Base-by-base conservation (phyloP, 2,113 vertebrate species). In the Elgaria multicarinata region DNA sequence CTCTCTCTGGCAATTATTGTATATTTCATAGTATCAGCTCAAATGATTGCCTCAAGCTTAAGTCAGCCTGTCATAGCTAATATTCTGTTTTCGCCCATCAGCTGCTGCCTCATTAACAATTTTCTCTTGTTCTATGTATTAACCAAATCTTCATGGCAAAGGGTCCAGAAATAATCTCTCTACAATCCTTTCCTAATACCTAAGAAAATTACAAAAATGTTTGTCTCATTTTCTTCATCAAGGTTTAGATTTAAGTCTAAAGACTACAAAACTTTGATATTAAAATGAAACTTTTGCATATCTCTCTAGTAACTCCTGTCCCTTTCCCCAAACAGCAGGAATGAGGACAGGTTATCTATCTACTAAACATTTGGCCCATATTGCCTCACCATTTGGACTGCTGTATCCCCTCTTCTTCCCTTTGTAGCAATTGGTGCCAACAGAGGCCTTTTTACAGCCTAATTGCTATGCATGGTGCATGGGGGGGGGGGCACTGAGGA, bases 21-120 rank as follows among this genome's bases (percentile, higher is more conserved):
- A 78, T 93, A 76, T 94, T 95, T 89, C 82, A 79, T 87, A 83
- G 88, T 94, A 89, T 95, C 83, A 88, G 44, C 80, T 50, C 82
- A 87, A 64, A 0, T 14, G 0, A 20, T 69, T 87, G 77, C 92
- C 89, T 46, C 85, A 92, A 86, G 86, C 74, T 89, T 80, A 33
- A 75, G 4, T 42, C 0, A 0, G 76, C 26, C 31, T 90, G 16
- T 80, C 33, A 82, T 58, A 77, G 77, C 26, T 12, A 72, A 87
- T 83, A 55, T 7, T 58, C 3, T 26, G 9, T 75, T 83, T 90
- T 67, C 36, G 80, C 3, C 58, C 81, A 13, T 64, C 4, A 50
- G 36, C 1, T 42, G 36, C 78, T 26, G 26, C 66, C 66, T 72
- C 58, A 36, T 83, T 55, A 14, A 26, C 2, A 2, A 50, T 1